These are phyloP conservation scores for Tromatobia lineatoria DNA, from an alignment of 2,888 invertebrate species.

Conservation along the genomic window DNA sequence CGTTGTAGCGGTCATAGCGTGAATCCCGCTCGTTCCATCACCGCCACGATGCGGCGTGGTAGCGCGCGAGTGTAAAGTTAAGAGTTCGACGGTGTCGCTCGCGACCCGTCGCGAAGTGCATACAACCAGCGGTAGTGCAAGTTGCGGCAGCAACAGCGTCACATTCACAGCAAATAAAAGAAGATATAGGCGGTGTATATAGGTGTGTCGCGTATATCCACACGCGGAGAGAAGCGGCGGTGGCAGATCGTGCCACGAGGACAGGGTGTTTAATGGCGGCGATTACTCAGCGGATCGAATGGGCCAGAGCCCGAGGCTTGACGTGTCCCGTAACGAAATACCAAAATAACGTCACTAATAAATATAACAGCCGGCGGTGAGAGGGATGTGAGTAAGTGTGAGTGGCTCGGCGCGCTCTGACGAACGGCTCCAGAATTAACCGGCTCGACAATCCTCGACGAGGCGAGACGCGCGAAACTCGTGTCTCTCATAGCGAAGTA, in stretches of 20 bases:
- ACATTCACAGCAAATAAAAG: slow-evolving; percentile 11
- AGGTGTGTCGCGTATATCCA: slow-evolving; percentile 29
- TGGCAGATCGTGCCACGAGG: slow-evolving; percentile 74
- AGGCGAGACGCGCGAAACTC: slow-evolving; percentile 60
- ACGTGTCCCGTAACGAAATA: slow-evolving; percentile 84
- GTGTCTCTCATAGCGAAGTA: slow-evolving; percentile 34
- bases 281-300: slow-evolving; percentile 85
- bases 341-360: slow-evolving; percentile 85
- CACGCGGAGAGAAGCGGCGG: slow-evolving; percentile 58
- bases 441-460: slow-evolving; percentile 74
- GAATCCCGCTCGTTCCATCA: slow-evolving; percentile 82
- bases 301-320: slow-evolving; percentile 79
- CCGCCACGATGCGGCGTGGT: slow-evolving; percentile 69
- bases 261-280: slow-evolving; percentile 84
- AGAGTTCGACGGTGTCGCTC: slow-evolving; percentile 53
- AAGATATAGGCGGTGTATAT: slow-evolving; percentile 1
- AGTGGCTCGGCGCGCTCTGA: slow-evolving; percentile 71
- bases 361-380: slow-evolving; percentile 78
- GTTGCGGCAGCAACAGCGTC: not conserved
- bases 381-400: slow-evolving; percentile 67
- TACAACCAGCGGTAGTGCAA: slow-evolving; percentile 6
- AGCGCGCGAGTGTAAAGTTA: slow-evolving; percentile 12
- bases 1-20: slow-evolving; percentile 81
- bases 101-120: slow-evolving; percentile 46
- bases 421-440: slow-evolving; percentile 84